phyloP scores from a whole-genome alignment of 2,888 invertebrate species.

The Vannuccia rotundouncinata region DNA sequence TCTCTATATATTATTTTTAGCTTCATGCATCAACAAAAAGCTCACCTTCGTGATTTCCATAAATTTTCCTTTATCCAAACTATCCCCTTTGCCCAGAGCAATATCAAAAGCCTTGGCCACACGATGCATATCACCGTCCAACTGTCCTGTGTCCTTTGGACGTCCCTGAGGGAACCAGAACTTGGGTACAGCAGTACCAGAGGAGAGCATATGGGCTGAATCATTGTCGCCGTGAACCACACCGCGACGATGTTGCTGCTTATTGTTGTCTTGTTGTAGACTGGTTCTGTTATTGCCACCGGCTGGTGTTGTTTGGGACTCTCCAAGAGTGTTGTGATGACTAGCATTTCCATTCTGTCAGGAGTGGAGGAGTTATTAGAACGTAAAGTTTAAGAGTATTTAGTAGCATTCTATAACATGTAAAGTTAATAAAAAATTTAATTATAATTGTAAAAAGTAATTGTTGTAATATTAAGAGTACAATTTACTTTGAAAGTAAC shows the following conservation, averaged over 20 bases:
- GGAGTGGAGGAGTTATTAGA: not conserved
- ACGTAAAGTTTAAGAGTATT: no score
- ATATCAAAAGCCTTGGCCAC: not conserved
- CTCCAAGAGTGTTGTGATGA: not conserved
- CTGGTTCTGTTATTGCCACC: not conserved
- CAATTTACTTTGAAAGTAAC: no score
- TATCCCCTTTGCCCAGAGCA: not conserved
- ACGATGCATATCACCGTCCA: not conserved
- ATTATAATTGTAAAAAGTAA: no score
- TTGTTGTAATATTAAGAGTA: no score
- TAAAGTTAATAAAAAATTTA: no score
- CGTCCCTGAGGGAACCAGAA: not conserved
- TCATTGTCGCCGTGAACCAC: not conserved
- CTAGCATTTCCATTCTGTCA: not conserved
- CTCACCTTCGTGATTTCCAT: not conserved
- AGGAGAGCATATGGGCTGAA: no score
- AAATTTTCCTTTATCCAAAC: not conserved
- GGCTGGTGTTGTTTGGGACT: not conserved
- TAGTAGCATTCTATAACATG: no score
- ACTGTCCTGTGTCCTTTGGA: not conserved
- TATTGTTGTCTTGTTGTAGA: not conserved
- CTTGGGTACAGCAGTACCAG: slow-evolving; percentile 1
- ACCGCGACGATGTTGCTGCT: not conserved
- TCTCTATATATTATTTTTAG: not conserved
- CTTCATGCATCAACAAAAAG: not conserved